Evolutionary conservation across 2,888 invertebrate genomes (phyloP).

Genomic region (Ctenicera cuprea): DNA sequence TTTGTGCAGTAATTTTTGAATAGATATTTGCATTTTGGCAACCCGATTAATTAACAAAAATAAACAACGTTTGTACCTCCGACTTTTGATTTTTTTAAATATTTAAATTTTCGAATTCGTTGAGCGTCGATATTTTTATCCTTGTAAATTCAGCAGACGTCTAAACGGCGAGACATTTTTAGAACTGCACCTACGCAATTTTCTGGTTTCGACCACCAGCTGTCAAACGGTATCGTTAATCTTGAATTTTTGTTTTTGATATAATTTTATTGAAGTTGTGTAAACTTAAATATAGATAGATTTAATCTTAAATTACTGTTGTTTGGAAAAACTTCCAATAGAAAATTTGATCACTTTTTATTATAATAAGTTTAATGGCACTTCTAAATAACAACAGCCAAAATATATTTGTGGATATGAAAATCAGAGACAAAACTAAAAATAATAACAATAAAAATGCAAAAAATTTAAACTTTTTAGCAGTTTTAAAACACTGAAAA

Average conservation of each 20-base stretch:
- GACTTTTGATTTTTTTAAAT: background rate
- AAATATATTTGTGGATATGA: too few species aligned
- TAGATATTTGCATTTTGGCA: background rate
- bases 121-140: constrained; percentile 2
- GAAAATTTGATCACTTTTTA: too few species aligned
- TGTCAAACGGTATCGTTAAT: background rate
- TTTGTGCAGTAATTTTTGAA: background rate
- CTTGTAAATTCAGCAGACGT: constrained; percentile 5
- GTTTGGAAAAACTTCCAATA: too few species aligned
- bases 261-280: background rate
- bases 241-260: background rate
- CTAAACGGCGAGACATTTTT: constrained; percentile 15
- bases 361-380: too few species aligned
- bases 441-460: background rate
- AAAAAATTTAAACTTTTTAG: too few species aligned
- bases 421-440: background rate
- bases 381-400: too few species aligned
- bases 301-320: too few species aligned
- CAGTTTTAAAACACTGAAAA: too few species aligned
- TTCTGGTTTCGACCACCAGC: constrained; percentile 15
- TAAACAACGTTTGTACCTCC: background rate
- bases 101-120: background rate
- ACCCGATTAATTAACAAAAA: background rate
- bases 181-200: constrained; percentile 21
- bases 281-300: too few species aligned